Base-by-base conservation (phyloP, 2,888 invertebrate species). In the Hipparchia sbordonii region DNA sequence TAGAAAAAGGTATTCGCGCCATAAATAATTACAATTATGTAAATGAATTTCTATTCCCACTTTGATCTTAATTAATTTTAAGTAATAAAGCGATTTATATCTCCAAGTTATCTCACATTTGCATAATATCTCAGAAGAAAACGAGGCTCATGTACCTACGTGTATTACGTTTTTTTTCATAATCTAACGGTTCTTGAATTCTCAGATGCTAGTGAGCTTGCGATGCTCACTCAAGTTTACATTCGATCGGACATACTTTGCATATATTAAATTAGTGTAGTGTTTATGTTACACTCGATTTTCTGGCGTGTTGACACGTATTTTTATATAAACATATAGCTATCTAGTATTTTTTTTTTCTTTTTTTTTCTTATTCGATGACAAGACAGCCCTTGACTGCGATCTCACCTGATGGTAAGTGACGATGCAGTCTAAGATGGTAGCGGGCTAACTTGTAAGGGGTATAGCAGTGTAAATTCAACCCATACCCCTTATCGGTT, bases 61-160 rank as follows among this genome's bases (percentile, higher is more conserved):
- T 72, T 8, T 51, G 8, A 70, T 48, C 48, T 72, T 72, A 76
- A 76, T 74, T 76, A 76, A 76, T 76, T 74, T 72, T 54, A 71
- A 39, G 67, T 67, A 65, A 66, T 70, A 72, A 76, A 76, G 51
- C 68, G 60, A 74, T 72, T 74, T 68, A 61, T 74, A 76, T 76
- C 70, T 74, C 56, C 59, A 62, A 67, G 66, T 62, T 72, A 67
- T 72, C 51, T 54, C 39, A 62, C 63, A 60, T 70, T 65, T 74
- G 66, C 68, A 75, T 68, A 68, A 75, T 68, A 68, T 68, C 67
- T 68, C 46, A 68, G 59, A 68, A 59, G 33, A 68, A 57, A 59
- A 12, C 59, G 59, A 67, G 45, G 1, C 46, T 68, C 46, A 56
- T 54, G 56, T 57, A 56, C 66, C 54, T 66, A 54, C 23, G 23